Percentiles rank a stretch among this genome's conserved stretches.
These are phyloP conservation scores for Emydoidea blandingii DNA, from an alignment of 2,797 vertebrate genomes.

Conservation along the genomic window DNA sequence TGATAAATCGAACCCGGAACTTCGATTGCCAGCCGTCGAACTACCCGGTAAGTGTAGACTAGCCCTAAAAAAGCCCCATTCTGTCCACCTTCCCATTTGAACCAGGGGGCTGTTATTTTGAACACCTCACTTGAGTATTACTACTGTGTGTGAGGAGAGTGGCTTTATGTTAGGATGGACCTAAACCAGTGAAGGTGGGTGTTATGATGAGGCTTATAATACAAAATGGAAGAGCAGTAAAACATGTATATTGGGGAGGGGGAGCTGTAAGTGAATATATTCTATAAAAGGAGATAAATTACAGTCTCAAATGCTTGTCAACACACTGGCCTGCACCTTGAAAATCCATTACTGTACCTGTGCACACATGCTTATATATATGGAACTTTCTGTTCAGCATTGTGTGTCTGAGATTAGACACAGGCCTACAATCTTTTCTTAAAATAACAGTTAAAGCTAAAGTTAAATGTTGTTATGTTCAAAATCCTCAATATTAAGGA, in stretches of 20 bases:
- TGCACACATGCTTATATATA: rapidly evolving
- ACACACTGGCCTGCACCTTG: neutral
- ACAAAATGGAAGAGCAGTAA: neutral
- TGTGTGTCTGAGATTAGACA: neutral
- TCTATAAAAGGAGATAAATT: neutral
- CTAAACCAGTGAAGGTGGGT: neutral
- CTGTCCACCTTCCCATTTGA: neutral
- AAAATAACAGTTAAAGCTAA: neutral
- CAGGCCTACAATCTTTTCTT: neutral
- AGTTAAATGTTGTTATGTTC: neutral
- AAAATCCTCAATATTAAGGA: rapidly evolving
- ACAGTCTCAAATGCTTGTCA: neutral
- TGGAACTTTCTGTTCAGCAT: neutral
- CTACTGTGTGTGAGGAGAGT: neutral
- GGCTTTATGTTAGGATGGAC: neutral
- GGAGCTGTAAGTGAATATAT: no score
- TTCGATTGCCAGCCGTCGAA: no score
- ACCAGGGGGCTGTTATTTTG: neutral
- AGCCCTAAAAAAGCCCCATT: neutral
- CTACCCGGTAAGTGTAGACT: no score
- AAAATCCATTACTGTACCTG: neutral
- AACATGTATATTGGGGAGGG: neutral
- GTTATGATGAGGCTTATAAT: neutral
- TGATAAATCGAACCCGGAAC: no score
- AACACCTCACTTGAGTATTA: neutral